A percentile compares a stretch with the other conserved stretches of the same genome.
These are phyloP conservation scores for Leptosomus discolor DNA, from an alignment of 2,113 vertebrate genomes.

Conservation along the genomic window DNA sequence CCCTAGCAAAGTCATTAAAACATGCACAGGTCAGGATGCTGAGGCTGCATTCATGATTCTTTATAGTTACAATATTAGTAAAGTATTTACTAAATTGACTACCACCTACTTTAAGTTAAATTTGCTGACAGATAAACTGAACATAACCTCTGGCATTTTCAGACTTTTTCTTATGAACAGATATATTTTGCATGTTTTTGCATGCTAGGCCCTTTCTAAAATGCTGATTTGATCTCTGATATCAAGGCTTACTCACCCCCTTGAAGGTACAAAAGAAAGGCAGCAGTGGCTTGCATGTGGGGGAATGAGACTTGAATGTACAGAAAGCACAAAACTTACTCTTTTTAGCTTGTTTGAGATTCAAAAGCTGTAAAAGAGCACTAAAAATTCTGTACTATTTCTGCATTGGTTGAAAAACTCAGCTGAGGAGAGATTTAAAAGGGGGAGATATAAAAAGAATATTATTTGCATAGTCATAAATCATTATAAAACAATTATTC, in stretches of 20 bases:
- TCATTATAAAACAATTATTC: slow-evolving; percentile 65
- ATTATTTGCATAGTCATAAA: slow-evolving; percentile 66
- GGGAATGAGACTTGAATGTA: background rate
- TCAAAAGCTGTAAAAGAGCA: slow-evolving; percentile 29
- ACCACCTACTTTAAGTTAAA: slow-evolving; percentile 57
- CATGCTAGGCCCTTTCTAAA: slow-evolving; percentile 55
- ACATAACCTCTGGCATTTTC: slow-evolving; percentile 64
- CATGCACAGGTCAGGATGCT: background rate
- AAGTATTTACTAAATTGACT: slow-evolving; percentile 67
- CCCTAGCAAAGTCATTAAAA: background rate
- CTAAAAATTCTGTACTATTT: slow-evolving; percentile 8
- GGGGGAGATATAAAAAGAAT: slow-evolving; percentile 52
- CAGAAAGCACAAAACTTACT: background rate
- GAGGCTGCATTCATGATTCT: background rate
- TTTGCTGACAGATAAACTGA: slow-evolving; percentile 66
- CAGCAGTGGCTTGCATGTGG: background rate
- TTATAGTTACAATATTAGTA: slow-evolving; percentile 49
- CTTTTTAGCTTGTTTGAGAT: background rate
- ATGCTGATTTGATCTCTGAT: slow-evolving; percentile 48
- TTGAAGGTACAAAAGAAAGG: slow-evolving; percentile 19
- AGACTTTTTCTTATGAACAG: slow-evolving; percentile 55
- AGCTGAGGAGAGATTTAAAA: slow-evolving; percentile 50
- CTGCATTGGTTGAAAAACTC: slow-evolving; percentile 50
- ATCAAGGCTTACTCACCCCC: slow-evolving; percentile 3
- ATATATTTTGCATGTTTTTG: slow-evolving; percentile 39